These are phyloP conservation scores for Brachyalestes nurse DNA, from an alignment of 2,797 vertebrate species.

Conservation along the genomic window DNA sequence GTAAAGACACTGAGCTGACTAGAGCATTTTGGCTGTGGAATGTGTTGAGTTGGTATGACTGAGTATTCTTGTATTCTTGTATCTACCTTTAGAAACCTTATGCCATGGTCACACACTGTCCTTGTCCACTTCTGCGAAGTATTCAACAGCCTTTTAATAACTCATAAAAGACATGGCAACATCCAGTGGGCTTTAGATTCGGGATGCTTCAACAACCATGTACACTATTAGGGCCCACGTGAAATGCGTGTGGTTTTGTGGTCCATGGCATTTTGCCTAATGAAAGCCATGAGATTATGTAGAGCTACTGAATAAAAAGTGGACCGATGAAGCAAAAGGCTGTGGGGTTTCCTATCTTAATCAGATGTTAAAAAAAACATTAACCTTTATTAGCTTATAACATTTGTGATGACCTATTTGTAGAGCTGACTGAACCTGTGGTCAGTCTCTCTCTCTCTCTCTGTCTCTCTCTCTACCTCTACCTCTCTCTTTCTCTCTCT, in stretches of 20 bases:
- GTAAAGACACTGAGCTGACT: background rate
- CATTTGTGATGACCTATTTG: conserved; percentile 47
- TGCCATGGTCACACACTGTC: background rate
- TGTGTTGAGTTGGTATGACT: background rate
- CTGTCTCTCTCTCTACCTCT: background rate
- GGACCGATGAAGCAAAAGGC: conserved; percentile 20
- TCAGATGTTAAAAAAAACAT: conserved; percentile 43
- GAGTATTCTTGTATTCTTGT: background rate
- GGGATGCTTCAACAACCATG: background rate
- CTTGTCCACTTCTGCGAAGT: background rate
- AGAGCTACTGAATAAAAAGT: conserved; percentile 26
- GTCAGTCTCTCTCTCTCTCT: conserved; percentile 2
- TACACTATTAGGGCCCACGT: background rate
- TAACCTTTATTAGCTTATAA: conserved; percentile 44
- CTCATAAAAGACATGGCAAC: background rate
- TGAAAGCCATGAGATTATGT: conserved; percentile 6
- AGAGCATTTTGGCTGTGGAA: background rate
- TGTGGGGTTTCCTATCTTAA: background rate
- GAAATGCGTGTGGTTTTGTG: background rate
- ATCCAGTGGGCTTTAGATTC: background rate
- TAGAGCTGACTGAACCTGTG: conserved; percentile 37
- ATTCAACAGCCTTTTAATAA: background rate
- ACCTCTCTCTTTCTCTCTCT: background rate
- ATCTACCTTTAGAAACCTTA: background rate
- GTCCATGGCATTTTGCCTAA: conserved; percentile 10